Evolutionary conservation across 2,888 invertebrate species (phyloP), one percentile per base, ranked within the genome.

Genomic region (Drosophila recens): DNA sequence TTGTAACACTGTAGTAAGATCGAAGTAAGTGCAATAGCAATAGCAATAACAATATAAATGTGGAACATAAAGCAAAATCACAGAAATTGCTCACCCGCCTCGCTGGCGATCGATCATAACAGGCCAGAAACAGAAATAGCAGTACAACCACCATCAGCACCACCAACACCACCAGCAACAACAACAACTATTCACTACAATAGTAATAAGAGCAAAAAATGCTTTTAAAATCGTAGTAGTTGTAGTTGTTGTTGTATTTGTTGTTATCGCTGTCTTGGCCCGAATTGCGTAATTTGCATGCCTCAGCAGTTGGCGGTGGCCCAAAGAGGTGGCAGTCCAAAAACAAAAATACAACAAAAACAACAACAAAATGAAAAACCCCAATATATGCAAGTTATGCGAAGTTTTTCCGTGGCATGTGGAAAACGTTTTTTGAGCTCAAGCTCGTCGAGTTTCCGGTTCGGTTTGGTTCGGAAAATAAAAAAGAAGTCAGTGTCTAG

Each of bases 11-110:
- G 76, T 53, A 30, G 30, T 54, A 62, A 66, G 27, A 66, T 65
- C 64, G 34, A 67, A 69, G 69, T 78, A 75, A 67, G 23, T 85
- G 85, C 74, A 80, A 82, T 80, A 74, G 71, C 79, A 67, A 75
- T 82, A 27, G 27, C 27, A 27, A 75, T 82, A 27, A 5, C 27
- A 27, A 27, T 27, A 27, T 27, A 88, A 88, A 87, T 84, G 82
- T 87, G 84, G 86, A 78, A 80, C 89, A 88, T 87, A 87, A 86
- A 87, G 79, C 82, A 86, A 86, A 58, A 86, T 82, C 80, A 71
- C 79, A 79, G 65, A 79, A 87, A 84, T 74, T 82, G 72, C 78
- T 67, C 64, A 66, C 87, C 82, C 73, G 75, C 80, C 82, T 71
- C 61, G 73, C 80, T 73, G 69, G 43, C 86, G 87, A 88, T 87